A percentile compares a stretch with the other conserved stretches of the same genome.
Conservation (phyloP, 2,888 invertebrate species). For the Drosophila helvetica region DNA sequence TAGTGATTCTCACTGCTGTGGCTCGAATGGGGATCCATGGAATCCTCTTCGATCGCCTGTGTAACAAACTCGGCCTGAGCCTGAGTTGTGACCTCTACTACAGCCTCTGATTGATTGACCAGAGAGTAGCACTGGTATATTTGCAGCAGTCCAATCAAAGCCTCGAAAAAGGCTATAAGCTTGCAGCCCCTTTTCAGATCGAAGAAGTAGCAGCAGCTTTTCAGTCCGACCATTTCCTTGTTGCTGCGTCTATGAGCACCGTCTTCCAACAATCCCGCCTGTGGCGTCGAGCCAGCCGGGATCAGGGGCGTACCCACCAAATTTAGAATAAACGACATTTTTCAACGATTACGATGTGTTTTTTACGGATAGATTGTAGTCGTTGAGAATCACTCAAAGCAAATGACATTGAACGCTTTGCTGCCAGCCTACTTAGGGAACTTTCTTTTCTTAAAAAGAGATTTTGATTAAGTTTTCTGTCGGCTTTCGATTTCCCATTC, state of each 20-base stretch:
- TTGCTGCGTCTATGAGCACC: background rate
- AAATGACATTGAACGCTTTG: slow-evolving; percentile 27
- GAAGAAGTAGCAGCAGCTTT: slow-evolving; percentile 47
- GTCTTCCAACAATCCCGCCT: background rate
- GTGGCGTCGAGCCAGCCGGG: background rate
- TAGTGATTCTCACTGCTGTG: background rate
- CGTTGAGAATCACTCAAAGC: background rate
- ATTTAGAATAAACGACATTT: slow-evolving; percentile 54
- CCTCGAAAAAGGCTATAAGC: slow-evolving; percentile 51
- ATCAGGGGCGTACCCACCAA: slow-evolving; percentile 1
- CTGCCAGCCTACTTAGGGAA: slow-evolving; percentile 10
- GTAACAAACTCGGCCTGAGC: slow-evolving; percentile 8
- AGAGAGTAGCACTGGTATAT: slow-evolving; percentile 1
- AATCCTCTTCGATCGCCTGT: background rate
- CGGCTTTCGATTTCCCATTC: slow-evolving; percentile 52
- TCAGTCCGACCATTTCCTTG: slow-evolving; percentile 4
- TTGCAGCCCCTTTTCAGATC: slow-evolving; percentile 47
- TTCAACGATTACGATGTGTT: slow-evolving; percentile 19
- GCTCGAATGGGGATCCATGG: background rate
- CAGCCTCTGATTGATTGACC: background rate
- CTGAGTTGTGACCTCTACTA: background rate
- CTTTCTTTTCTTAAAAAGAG: background rate
- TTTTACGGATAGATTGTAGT: background rate
- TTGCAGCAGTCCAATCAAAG: slow-evolving; percentile 21
- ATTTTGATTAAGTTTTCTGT: slow-evolving; percentile 60